Base-by-base conservation (phyloP, 2,113 vertebrate species). In the Halichoerus grypus region DNA sequence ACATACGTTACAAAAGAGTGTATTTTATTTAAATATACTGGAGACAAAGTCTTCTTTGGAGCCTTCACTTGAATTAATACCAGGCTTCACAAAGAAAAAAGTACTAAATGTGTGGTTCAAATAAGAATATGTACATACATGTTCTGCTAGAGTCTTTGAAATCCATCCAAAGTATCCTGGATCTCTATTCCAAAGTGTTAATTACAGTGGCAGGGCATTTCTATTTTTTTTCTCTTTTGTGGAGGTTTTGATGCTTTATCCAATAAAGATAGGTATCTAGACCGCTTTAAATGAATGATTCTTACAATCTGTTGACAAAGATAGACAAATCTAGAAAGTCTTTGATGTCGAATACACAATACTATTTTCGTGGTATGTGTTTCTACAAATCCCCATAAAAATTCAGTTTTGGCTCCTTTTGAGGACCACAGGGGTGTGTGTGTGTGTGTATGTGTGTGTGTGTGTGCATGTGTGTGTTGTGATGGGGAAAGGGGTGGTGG, bases 341-440 rank as follows among this genome's bases (percentile, higher is more conserved):
- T 94, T 83, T 93, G 12, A 65, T 77, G 9, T 91, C 53, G 1
- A 83, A 71, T 49, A 81, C 83, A 69, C 61, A 59, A 28, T 89
- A 33, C 4, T 76, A 71, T 86, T 80, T 46, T 90, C 42, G 69
- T 90, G 92, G 53, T 1, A 26, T 67, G 1, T 74, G 36, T 92
- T 92, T 95, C 67, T 81, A 19, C 2, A 72, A 81, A 71, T 76
- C 83, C 42, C 22, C 49, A 59, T 93, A 94, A 97, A 88, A 85
- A 59, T 33, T 65, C 74, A 65, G 4, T 46, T 81, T 59, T 24
- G 12, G 3, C 9, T 83, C 5, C 19, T 46, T 72, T 80, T 61
- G 14, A 2, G 1, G 39, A 13, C 24, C 33, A 72, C 7, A 19
- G 5, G n/a, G 12, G 31, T 76, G 4, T 91, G 59, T 72, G 4